These are phyloP conservation scores for Lepidurus packardi DNA, from an alignment of 1,140 invertebrate genomes.

Conservation along the genomic window DNA sequence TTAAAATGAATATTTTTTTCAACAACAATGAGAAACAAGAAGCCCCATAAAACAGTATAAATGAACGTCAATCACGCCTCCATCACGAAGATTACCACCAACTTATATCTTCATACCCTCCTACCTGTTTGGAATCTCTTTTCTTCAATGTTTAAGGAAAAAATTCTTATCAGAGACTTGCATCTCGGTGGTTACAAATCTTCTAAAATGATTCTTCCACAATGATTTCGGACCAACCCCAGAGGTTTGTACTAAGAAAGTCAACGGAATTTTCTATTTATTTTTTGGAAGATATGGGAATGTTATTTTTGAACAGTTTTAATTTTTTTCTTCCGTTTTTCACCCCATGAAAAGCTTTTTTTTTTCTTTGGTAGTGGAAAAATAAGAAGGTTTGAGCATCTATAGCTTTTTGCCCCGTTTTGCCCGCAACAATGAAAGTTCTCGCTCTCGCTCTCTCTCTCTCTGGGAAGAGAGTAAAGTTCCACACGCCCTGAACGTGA, in stretches of 20 bases:
- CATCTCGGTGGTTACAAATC: too few relatives aligned
- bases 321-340: too few relatives aligned
- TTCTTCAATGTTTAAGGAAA: too few relatives aligned
- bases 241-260: too few relatives aligned
- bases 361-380: not conserved
- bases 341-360: not conserved
- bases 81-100: conserved; percentile 8
- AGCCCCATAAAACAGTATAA: not conserved
- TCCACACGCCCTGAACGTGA: conserved; percentile 17
- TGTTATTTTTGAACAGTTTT: too few relatives aligned
- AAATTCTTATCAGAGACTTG: too few relatives aligned
- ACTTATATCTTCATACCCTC: not conserved
- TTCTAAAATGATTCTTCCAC: too few relatives aligned
- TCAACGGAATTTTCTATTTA: too few relatives aligned
- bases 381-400: not conserved
- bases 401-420: not conserved
- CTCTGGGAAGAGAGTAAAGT: not conserved
- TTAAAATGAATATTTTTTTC: not conserved
- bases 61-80: not conserved
- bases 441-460: not conserved
- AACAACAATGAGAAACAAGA: not conserved
- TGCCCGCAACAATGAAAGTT: not conserved
- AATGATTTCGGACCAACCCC: too few relatives aligned
- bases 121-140: too few relatives aligned
- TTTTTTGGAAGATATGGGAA: too few relatives aligned